These are phyloP conservation scores for Acipenser transmontanus DNA, from an alignment of 2,797 vertebrate genomes.

Conservation along the genomic window DNA sequence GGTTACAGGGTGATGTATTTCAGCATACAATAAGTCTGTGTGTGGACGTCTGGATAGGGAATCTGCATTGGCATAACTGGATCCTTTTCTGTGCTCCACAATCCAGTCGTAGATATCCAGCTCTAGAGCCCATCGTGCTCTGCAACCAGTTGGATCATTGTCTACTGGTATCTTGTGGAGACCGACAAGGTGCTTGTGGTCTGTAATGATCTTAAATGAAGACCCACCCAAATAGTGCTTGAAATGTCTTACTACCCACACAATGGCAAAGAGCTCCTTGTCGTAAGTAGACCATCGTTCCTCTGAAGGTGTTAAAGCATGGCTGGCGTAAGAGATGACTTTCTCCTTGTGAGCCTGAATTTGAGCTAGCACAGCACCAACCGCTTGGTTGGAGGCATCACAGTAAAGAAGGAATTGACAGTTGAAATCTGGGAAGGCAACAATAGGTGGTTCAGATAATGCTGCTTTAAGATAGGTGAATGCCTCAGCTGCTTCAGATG, in stretches of 20 bases:
- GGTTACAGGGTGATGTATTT: no score
- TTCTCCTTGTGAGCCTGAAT: conserved; percentile 1
- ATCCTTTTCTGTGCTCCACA: no score
- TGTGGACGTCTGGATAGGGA: no score
- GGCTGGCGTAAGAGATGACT: background rate
- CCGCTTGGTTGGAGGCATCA: background rate
- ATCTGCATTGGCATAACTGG: no score
- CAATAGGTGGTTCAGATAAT: background rate
- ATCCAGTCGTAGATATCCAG: no score
- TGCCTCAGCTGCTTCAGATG: background rate
- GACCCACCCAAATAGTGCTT: background rate
- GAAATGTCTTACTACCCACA: background rate
- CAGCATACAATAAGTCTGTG: background rate
- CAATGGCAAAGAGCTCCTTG: background rate
- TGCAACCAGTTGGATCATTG: background rate
- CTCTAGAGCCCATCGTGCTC: background rate
- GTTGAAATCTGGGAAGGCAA: background rate
- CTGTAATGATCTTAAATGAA: background rate
- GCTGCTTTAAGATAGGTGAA: background rate
- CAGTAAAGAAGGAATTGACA: background rate
- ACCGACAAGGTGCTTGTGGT: no score
- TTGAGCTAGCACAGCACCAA: background rate
- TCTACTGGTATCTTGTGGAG: background rate
- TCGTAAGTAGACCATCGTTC: background rate
- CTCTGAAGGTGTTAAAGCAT: background rate